phyloP scores from a whole-genome alignment of 2,113 vertebrate genomes.

The Herpailurus yagouaroundi region DNA sequence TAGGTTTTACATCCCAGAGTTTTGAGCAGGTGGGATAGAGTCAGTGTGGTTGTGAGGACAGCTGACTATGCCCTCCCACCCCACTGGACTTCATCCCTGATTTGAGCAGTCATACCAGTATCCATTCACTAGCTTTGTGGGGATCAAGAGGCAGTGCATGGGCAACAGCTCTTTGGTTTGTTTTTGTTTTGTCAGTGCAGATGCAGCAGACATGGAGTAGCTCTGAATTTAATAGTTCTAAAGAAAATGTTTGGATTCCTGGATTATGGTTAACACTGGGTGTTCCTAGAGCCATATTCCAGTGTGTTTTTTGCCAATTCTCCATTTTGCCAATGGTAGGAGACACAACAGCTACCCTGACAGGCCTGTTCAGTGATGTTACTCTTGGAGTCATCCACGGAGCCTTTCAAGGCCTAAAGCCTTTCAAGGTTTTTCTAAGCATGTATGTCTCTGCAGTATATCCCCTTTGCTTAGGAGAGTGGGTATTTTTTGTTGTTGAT shows the following conservation, averaged over 20 bases:
- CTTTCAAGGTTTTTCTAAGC: neutral
- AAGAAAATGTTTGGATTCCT: neutral
- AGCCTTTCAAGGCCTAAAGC: neutral
- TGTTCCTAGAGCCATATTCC: neutral
- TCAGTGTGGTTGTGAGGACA: neutral
- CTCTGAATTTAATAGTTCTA: neutral
- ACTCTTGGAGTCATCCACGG: rapidly evolving
- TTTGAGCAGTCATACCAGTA: neutral
- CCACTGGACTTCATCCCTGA: rapidly evolving
- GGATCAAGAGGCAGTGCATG: neutral
- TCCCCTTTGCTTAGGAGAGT: neutral
- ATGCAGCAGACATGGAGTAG: neutral
- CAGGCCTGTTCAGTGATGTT: neutral
- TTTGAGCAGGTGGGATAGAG: neutral
- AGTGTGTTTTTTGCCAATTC: neutral
- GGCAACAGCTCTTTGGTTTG: neutral
- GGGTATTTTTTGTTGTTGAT: neutral
- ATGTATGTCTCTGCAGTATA: neutral
- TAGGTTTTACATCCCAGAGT: neutral
- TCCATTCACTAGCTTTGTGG: neutral
- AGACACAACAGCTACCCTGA: rapidly evolving
- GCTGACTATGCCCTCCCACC: neutral
- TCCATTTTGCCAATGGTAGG: neutral
- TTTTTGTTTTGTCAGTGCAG: neutral
- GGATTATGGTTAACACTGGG: neutral